Percentiles rank a stretch among this genome's conserved stretches.
phyloP scores from a whole-genome alignment of 2,888 invertebrate genomes.

The Spodoptera picta region DNA sequence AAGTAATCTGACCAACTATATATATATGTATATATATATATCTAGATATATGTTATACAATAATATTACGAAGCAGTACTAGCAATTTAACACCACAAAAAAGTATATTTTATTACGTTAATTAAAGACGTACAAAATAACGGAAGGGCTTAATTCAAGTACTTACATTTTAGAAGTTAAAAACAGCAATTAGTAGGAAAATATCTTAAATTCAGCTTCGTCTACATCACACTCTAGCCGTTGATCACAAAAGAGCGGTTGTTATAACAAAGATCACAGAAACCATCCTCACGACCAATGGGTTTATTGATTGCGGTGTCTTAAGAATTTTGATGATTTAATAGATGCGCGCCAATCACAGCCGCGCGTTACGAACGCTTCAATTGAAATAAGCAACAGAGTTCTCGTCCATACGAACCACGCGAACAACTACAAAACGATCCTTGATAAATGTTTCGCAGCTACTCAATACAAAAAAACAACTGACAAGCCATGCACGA shows the following conservation, averaged over 20 bases:
- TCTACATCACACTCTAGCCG: constrained; percentile 42
- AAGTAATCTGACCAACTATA: too few species aligned
- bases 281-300: constrained; percentile 48
- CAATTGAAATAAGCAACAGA: constrained; percentile 69
- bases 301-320: constrained; percentile 33
- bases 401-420: constrained; percentile 54
- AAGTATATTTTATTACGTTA: too few species aligned
- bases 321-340: constrained; percentile 46
- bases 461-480: constrained; percentile 48
- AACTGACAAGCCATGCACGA: constrained; percentile 50
- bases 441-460: constrained; percentile 57
- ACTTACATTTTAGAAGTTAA: constrained; percentile 42
- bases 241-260: constrained; percentile 44
- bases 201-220: constrained; percentile 6
- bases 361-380: constrained; percentile 67
- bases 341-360: constrained; percentile 55
- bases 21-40: too few species aligned
- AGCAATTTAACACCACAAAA: too few species aligned
- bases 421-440: constrained; percentile 58
- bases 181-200: constrained; percentile 13
- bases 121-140: too few species aligned
- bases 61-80: too few species aligned
- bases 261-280: constrained; percentile 25
- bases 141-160: constrained; percentile 4
- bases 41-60: too few species aligned